Percentiles rank a stretch among this genome's conserved stretches.
Evolutionary conservation across 37 sponge, comb jelly and placozoan species (phyloP).

Genomic region (Beroe ovata): DNA sequence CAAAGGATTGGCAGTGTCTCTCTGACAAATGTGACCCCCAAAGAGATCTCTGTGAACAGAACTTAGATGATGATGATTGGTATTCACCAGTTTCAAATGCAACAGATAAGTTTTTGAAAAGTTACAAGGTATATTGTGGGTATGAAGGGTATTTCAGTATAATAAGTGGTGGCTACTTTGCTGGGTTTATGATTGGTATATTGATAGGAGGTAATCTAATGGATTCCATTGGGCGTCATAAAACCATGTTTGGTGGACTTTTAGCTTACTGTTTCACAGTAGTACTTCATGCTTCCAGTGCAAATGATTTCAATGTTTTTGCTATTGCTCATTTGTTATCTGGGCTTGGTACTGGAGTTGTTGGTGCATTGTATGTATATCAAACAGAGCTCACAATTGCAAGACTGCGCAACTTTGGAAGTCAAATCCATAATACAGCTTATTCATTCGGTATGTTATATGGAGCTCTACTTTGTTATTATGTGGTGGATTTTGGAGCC

Average conservation of each 20-base stretch:
- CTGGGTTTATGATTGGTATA: conserved; percentile 58
- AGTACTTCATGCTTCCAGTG: background rate
- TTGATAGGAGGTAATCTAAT: conserved; percentile 21
- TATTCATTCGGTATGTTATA: conserved; percentile 40
- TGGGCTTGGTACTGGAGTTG: background rate
- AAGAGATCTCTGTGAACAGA: conserved; percentile 13
- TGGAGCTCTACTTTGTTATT: conserved; percentile 20
- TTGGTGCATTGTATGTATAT: conserved; percentile 48
- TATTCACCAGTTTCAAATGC: conserved; percentile 28
- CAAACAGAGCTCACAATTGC: conserved; percentile 52
- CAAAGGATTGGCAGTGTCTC: conserved; percentile 66
- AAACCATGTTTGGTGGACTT: background rate
- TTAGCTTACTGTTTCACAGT: conserved; percentile 32
- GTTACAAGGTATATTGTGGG: conserved; percentile 23
- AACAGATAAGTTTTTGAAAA: conserved; percentile 54
- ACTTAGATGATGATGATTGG: background rate
- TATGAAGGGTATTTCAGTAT: conserved; percentile 42
- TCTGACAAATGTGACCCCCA: conserved; percentile 13
- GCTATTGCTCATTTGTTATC: background rate
- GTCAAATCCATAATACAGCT: conserved; percentile 21
- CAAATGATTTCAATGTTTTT: conserved; percentile 30
- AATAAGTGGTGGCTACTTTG: conserved; percentile 32
- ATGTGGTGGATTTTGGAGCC: background rate
- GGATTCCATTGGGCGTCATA: conserved; percentile 35
- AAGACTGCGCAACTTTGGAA: conserved; percentile 28